A percentile compares a stretch with the other conserved stretches of the same genome.
These are phyloP conservation scores for Bergia sp. DNA, from an alignment of 92 coral and sea anemone species.

Conservation along the genomic window DNA sequence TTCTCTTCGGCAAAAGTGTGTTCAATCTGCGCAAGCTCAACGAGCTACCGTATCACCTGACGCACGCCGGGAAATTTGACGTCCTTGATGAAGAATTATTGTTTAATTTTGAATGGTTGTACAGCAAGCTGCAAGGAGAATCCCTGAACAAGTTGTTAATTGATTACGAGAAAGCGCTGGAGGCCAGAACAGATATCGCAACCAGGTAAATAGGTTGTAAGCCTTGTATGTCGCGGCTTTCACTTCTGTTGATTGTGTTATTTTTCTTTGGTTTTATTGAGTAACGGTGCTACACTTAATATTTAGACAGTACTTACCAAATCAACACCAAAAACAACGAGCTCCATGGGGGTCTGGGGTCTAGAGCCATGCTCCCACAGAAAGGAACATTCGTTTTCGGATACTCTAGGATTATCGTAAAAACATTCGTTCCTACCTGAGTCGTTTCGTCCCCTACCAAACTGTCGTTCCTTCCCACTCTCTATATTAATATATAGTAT, in stretches of 20 bases:
- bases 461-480: too few species aligned
- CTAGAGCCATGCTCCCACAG: too few species aligned
- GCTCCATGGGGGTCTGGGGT: too few species aligned
- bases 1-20: constrained; percentile 74
- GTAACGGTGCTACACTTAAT: too few species aligned
- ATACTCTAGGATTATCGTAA: too few species aligned
- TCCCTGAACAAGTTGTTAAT: constrained; percentile 67
- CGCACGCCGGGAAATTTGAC: constrained; percentile 52
- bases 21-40: constrained; percentile 82
- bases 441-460: too few species aligned
- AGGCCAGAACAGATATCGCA: constrained; percentile 57
- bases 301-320: too few species aligned
- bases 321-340: too few species aligned
- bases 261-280: not conserved
- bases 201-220: constrained; percentile 56
- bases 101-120: constrained; percentile 85
- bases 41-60: constrained; percentile 79
- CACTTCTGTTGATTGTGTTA: not conserved
- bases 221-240: not conserved
- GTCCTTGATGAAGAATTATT: constrained; percentile 63
- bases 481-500: too few species aligned
- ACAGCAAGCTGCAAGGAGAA: constrained; percentile 71
- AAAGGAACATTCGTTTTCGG: too few species aligned
- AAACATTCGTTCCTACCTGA: too few species aligned
- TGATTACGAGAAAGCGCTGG: constrained; percentile 71